These are phyloP conservation scores for Acronicta aceris DNA, from an alignment of 2,888 invertebrate genomes.

Conservation along the genomic window DNA sequence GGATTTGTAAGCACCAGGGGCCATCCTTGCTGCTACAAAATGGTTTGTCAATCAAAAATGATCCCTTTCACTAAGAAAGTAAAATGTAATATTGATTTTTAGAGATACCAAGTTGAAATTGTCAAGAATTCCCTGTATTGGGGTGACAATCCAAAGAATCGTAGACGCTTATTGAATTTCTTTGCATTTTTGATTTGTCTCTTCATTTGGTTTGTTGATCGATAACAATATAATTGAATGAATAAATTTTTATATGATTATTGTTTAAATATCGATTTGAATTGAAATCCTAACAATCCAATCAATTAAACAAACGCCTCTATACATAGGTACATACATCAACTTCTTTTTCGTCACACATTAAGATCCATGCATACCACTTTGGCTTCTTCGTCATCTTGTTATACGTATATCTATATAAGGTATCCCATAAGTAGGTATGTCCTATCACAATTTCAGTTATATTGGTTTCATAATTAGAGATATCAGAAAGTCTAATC, in stretches of 20 bases:
- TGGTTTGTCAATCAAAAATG: slow-evolving; percentile 56
- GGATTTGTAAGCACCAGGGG: slow-evolving; percentile 76
- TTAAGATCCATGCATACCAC: too few relatives aligned
- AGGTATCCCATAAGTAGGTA: too few relatives aligned
- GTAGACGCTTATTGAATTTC: slow-evolving; percentile 85
- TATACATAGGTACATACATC: too few relatives aligned
- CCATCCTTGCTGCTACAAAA: slow-evolving; percentile 47
- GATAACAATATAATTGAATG: slow-evolving; percentile 62
- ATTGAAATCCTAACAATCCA: neutral
- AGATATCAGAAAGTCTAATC: too few relatives aligned
- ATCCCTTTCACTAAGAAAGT: slow-evolving; percentile 54
- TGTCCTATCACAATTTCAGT: too few relatives aligned
- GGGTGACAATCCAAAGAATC: slow-evolving; percentile 85
- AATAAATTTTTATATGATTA: slow-evolving; percentile 16
- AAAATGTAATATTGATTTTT: slow-evolving; percentile 38
- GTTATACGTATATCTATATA: too few relatives aligned
- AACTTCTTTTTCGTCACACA: too few relatives aligned
- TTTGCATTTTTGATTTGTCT: slow-evolving; percentile 84
- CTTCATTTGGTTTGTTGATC: slow-evolving; percentile 74
- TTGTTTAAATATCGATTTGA: neutral
- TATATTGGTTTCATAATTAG: too few relatives aligned
- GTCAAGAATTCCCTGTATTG: slow-evolving; percentile 70
- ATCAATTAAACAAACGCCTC: too few relatives aligned
- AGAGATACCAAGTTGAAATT: slow-evolving; percentile 40
- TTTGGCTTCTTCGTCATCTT: too few relatives aligned